Percentiles rank a stretch among this genome's conserved stretches.
Conservation (phyloP, 2,888 invertebrate species). For the Noctuana brunneofusca region DNA sequence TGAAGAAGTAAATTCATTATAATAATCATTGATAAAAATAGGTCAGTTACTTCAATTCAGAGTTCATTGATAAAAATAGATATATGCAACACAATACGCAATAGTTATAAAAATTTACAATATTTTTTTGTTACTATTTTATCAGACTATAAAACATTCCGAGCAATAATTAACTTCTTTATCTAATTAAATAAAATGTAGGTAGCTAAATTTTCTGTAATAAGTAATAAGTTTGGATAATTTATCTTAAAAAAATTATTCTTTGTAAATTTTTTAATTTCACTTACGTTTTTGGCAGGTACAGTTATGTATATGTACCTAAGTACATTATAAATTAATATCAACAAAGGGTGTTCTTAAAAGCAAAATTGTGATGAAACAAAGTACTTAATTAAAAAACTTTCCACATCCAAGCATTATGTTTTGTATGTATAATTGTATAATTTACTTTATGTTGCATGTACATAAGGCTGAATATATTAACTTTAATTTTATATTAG, state of each 20-base stretch:
- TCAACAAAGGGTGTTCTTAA: constrained; percentile 1
- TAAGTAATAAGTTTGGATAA: constrained; percentile 51
- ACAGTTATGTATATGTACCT: too few relatives aligned
- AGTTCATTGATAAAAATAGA: neutral
- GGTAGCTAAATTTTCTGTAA: constrained; percentile 72
- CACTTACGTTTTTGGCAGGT: too few relatives aligned
- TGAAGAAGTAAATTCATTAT: constrained; percentile 2
- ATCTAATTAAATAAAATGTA: constrained; percentile 55
- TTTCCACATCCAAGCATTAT: constrained; percentile 48
- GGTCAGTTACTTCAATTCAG: neutral
- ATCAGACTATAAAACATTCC: constrained; percentile 41
- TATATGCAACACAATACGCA: neutral
- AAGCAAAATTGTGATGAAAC: constrained; percentile 58
- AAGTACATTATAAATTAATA: constrained; percentile 24
- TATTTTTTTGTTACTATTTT: constrained; percentile 13
- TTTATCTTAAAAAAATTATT: constrained; percentile 49
- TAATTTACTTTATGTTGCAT: constrained; percentile 50
- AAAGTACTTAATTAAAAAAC: constrained; percentile 60
- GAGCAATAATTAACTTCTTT: constrained; percentile 44
- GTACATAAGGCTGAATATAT: constrained; percentile 68
- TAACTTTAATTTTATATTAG: constrained; percentile 50
- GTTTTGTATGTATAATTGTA: constrained; percentile 52
- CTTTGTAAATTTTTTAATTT: constrained; percentile 37
- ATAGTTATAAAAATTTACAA: constrained; percentile 23
- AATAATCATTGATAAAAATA: constrained; percentile 4